Base-by-base conservation (phyloP, 2,888 invertebrate species). In the Tetramorium bicarinatum region DNA sequence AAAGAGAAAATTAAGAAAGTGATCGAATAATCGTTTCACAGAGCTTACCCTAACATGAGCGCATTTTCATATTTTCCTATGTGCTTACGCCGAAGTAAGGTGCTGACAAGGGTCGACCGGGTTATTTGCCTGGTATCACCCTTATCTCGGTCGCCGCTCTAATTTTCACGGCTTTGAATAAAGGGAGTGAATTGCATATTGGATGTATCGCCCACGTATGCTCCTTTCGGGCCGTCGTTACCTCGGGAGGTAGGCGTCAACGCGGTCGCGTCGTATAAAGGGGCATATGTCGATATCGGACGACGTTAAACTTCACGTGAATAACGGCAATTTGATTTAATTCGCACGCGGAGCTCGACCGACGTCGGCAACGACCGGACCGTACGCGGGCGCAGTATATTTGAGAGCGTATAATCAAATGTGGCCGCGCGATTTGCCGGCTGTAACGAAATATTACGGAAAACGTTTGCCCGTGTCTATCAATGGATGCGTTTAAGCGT, bases 111-210 rank as follows among this genome's bases (percentile, higher is more conserved):
- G 90, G 91, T 92, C 88, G 85, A 91, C 86, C 77, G 25, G 41
- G 83, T 85, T 84, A 88, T 89, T 91, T 85, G 88, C 87, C 71
- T 84, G 86, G 87, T 87, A 88, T 90, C 88, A 91, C 89, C 89
- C 90, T 91, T 92, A 92, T 91, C 91, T 87, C 83, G 82, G 86
- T 82, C 87, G 87, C 86, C 90, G 91, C 83, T 90, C 91, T 87
- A 91, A 90, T 93, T 93, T 90, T 89, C 87, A 83, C 87, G 82
- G 87, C 79, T 88, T 87, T 79, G 84, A 91, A 90, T 91, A 85
- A 90, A 82, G 82, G 38, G 84, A 82, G 83, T 66, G 83, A 62
- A 85, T 81, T 72, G 79, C 82, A 74, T 72, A 80, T 71, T 86
- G 81, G 41, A 82, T 83, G 34, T 79, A 79, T 69, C 69, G 83